A percentile compares a stretch with the other conserved stretches of the same genome.
Conservation (phyloP, 2,888 invertebrate species). For the Volucella bombylans region DNA sequence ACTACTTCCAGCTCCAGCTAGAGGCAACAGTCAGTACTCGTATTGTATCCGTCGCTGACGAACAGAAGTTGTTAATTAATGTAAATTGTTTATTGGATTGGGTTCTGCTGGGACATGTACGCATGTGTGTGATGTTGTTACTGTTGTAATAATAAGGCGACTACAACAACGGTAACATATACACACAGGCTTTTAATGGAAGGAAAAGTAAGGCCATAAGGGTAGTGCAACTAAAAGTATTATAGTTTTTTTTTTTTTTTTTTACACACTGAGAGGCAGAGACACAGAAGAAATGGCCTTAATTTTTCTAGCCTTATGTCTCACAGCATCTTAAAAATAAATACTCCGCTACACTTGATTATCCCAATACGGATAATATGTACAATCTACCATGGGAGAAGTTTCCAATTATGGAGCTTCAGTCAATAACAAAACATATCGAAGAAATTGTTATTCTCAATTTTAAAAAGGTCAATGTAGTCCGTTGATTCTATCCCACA, state of each 20-base stretch:
- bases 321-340: neutral
- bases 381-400: too few relatives aligned
- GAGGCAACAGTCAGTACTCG: conserved; percentile 4
- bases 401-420: too few relatives aligned
- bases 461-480: too few relatives aligned
- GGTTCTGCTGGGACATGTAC: conserved; percentile 13
- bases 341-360: neutral
- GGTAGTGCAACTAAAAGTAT: conserved; percentile 22
- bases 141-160: conserved; percentile 62
- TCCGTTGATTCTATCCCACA: too few relatives aligned
- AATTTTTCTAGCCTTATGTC: conserved; percentile 41
- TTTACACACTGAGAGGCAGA: conserved; percentile 35
- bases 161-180: conserved; percentile 55
- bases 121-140: conserved; percentile 36
- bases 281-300: conserved; percentile 18
- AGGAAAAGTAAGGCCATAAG: conserved; percentile 18
- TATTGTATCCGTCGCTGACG: conserved; percentile 23
- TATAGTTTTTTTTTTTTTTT: neutral
- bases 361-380: too few relatives aligned
- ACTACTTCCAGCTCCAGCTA: conserved; percentile 1
- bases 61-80: conserved; percentile 73
- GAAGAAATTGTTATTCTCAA: too few relatives aligned
- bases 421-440: too few relatives aligned
- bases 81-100: conserved; percentile 71
- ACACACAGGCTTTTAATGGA: conserved; percentile 44